phyloP scores from a whole-genome alignment of 2,113 vertebrate genomes.

The Pelusios castaneus region DNA sequence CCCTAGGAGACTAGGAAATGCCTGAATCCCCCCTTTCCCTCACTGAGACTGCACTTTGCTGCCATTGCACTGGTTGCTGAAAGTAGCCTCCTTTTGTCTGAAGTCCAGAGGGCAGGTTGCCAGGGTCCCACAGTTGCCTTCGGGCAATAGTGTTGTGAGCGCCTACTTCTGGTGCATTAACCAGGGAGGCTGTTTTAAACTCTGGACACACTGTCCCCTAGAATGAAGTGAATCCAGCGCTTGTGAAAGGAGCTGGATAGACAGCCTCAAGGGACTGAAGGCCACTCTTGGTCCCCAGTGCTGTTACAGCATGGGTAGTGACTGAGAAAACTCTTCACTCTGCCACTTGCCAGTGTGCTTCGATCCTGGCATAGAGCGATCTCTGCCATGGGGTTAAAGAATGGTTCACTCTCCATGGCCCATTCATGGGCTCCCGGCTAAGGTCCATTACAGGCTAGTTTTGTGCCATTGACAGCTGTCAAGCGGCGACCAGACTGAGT shows the following conservation, averaged over 20 bases:
- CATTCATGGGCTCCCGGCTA: neutral
- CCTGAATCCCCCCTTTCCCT: rapidly evolving
- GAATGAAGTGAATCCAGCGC: neutral
- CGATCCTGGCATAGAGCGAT: neutral
- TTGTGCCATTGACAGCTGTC: neutral
- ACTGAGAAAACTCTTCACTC: neutral
- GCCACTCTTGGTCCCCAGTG: neutral
- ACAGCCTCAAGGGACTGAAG: neutral
- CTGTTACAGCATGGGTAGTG: neutral
- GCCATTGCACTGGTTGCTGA: neutral
- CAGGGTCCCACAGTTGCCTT: neutral
- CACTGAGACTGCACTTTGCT: neutral
- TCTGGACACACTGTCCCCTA: rapidly evolving
- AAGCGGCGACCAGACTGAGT: neutral
- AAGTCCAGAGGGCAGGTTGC: neutral
- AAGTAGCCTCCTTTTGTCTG: neutral
- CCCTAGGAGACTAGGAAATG: neutral
- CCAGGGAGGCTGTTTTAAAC: neutral
- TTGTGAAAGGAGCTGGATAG: neutral
- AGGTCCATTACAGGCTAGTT: neutral
- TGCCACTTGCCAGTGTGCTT: neutral
- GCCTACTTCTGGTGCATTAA: neutral
- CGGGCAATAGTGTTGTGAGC: rapidly evolving
- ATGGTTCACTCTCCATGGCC: neutral
- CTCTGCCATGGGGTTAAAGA: neutral